phyloP scores from a whole-genome alignment of 2,888 invertebrate genomes.

The Candidula unifasciata region DNA sequence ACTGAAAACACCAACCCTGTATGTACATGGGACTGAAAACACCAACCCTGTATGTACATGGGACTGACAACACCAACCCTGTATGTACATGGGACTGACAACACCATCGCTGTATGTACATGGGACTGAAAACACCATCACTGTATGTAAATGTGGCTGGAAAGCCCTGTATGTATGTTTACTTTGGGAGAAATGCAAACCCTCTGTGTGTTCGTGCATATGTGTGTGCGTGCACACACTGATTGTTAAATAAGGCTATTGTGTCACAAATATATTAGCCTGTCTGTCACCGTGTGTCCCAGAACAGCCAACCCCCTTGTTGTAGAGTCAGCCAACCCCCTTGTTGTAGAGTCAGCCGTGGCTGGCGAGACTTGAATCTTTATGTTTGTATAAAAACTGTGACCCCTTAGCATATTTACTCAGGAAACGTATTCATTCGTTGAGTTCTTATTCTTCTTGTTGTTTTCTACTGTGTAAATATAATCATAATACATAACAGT shows the following conservation, averaged over 20 bases:
- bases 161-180: no score
- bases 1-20: no score
- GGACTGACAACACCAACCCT: no score
- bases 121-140: no score
- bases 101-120: no score
- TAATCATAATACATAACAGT: neutral
- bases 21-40: no score
- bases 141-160: no score
- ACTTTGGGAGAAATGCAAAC: no score
- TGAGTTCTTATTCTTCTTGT: neutral
- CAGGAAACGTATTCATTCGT: conserved; percentile 45
- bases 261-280: conserved; percentile 29
- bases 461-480: conserved; percentile 28
- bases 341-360: neutral
- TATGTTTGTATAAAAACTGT: conserved; percentile 13
- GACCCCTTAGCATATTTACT: conserved; percentile 45
- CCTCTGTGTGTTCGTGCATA: neutral
- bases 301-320: neutral
- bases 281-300: neutral
- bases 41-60: no score
- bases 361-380: conserved; percentile 1
- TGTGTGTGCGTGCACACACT: neutral
- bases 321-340: neutral
- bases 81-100: no score
- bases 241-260: neutral